Evolutionary conservation across 2,888 invertebrate species (phyloP).

Genomic region (Phengaris alcon): DNA sequence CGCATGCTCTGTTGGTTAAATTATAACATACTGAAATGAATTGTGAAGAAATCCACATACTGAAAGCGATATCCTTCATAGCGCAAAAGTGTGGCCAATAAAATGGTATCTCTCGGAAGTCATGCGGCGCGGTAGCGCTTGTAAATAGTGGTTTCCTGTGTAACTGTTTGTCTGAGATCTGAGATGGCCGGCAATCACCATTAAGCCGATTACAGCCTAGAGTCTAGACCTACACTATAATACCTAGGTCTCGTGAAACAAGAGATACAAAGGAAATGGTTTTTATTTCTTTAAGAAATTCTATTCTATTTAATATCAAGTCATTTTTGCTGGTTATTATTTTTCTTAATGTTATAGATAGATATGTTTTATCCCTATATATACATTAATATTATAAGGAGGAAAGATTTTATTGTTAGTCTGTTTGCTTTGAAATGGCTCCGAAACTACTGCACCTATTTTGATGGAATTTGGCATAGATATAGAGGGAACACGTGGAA

Average conservation of each 20-base stretch:
- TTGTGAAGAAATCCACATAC: not conserved
- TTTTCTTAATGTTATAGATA: not conserved
- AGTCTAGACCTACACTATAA: not conserved
- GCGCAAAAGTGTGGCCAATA: not conserved
- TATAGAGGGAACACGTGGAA: no score
- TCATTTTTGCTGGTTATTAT: not conserved
- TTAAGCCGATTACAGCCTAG: slow-evolving; percentile 14
- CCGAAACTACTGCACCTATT: no score
- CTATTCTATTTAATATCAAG: no score
- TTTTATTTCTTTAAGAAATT: not conserved
- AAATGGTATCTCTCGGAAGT: not conserved
- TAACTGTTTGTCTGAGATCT: not conserved
- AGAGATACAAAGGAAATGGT: not conserved
- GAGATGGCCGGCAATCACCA: slow-evolving; percentile 6
- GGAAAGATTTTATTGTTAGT: no score
- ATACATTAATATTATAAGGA: no score
- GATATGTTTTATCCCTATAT: no score
- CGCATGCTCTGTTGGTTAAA: not conserved
- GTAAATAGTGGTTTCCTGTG: slow-evolving; percentile 1
- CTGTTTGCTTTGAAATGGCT: no score
- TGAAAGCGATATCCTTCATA: not conserved
- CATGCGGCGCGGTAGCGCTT: not conserved
- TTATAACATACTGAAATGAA: not conserved
- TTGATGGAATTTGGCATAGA: no score
- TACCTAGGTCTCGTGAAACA: slow-evolving; percentile 26